These are phyloP conservation scores for Lepisosteus osseus DNA, from an alignment of 2,113 vertebrate genomes.

Conservation along the genomic window DNA sequence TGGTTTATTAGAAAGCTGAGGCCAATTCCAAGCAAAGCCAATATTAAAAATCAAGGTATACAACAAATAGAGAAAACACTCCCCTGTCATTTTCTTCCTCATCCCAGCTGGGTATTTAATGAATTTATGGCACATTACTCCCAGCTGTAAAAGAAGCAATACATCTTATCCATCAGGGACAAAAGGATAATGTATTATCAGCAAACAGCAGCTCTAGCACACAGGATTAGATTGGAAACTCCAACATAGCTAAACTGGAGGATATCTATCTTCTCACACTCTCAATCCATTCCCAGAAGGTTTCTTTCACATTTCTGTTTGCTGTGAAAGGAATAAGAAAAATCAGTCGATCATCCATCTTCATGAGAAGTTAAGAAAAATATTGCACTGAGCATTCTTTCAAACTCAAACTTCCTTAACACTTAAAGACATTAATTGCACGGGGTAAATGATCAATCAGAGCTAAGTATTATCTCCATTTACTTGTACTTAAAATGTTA, in stretches of 20 bases:
- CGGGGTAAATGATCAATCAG: no score
- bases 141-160: constrained; percentile 30
- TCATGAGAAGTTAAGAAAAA: not conserved
- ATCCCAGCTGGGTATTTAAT: constrained; percentile 29
- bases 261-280: not conserved
- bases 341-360: not conserved
- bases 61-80: constrained; percentile 17
- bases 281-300: not conserved
- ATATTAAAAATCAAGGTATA: constrained; percentile 8
- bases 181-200: constrained; percentile 20
- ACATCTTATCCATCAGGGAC: constrained; percentile 36
- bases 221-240: not conserved
- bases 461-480: no score
- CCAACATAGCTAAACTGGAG: constrained; percentile 4
- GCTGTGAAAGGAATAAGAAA: not conserved
- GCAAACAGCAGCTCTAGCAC: constrained; percentile 8
- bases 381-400: no score
- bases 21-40: constrained; percentile 9
- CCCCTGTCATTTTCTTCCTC: constrained; percentile 22
- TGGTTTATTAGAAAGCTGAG: constrained; percentile 10
- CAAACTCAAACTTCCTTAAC: no score
- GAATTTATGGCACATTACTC: constrained; percentile 33
- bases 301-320: not conserved
- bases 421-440: no score
- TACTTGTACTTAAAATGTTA: no score